A percentile compares a stretch with the other conserved stretches of the same genome.
These are phyloP conservation scores for Bergia sp. DNA, from an alignment of 92 coral and sea anemone species.

Conservation along the genomic window DNA sequence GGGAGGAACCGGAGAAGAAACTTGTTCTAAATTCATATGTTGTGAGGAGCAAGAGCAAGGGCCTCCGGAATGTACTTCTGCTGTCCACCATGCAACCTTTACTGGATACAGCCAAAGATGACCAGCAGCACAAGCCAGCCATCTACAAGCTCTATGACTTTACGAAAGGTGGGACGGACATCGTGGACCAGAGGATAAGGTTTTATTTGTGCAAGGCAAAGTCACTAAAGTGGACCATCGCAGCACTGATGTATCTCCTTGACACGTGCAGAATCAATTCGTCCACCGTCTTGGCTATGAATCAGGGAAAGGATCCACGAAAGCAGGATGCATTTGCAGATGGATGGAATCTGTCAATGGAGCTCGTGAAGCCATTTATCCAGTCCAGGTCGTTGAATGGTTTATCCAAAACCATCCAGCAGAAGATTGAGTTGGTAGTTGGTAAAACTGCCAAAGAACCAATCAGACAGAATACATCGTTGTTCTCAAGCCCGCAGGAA, in stretches of 20 bases:
- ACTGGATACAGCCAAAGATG: constrained; percentile 38
- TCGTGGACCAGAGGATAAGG: background rate
- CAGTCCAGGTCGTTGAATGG: constrained; percentile 5
- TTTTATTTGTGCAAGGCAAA: constrained; percentile 29
- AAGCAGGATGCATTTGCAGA: constrained; percentile 42
- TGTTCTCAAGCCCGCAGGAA: background rate
- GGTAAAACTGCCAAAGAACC: background rate
- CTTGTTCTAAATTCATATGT: background rate
- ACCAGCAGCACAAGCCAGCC: background rate
- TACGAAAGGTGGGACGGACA: constrained; percentile 5
- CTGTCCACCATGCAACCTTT: background rate
- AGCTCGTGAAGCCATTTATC: constrained; percentile 15
- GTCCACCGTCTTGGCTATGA: background rate
- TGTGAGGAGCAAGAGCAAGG: no score
- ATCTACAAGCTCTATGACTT: background rate
- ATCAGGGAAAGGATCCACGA: constrained; percentile 11
- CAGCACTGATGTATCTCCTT: constrained; percentile 19
- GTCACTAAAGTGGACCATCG: constrained; percentile 36
- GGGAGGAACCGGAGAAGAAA: background rate
- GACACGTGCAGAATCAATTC: constrained; percentile 47
- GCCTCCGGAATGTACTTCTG: background rate
- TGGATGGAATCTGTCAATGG: constrained; percentile 47
- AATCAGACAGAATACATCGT: background rate
- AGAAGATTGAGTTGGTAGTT: background rate
- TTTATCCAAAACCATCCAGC: constrained; percentile 5